These are phyloP conservation scores for Icerya purchasi DNA, from an alignment of 2,888 invertebrate species.

Conservation along the genomic window DNA sequence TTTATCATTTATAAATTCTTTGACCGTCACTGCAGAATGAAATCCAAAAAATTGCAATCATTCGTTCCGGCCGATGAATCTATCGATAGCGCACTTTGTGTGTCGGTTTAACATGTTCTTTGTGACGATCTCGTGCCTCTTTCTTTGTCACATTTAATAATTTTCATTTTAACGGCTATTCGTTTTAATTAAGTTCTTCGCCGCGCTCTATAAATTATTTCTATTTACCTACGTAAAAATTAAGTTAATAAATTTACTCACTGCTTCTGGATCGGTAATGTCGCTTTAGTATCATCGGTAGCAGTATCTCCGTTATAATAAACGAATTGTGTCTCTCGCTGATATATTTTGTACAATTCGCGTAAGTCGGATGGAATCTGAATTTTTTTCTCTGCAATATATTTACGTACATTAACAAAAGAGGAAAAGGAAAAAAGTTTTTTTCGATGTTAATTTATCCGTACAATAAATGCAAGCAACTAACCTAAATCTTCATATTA, in stretches of 20 bases:
- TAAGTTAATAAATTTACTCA: background rate
- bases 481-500: too few relatives aligned
- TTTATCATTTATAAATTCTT: too few relatives aligned
- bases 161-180: too few relatives aligned
- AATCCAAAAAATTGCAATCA: too few relatives aligned
- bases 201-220: too few relatives aligned
- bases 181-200: too few relatives aligned
- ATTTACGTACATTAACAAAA: background rate
- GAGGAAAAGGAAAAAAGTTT: background rate
- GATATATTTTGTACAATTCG: conserved; percentile 60
- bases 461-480: background rate
- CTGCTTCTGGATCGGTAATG: background rate
- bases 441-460: background rate
- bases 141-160: too few relatives aligned
- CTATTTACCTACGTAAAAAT: background rate
- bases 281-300: background rate
- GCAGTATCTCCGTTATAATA: background rate
- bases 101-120: too few relatives aligned
- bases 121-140: too few relatives aligned
- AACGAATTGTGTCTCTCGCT: conserved; percentile 60
- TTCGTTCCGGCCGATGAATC: too few relatives aligned
- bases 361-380: conserved; percentile 50
- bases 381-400: conserved; percentile 38
- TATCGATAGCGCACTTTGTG: too few relatives aligned
- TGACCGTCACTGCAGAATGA: too few relatives aligned